Evolutionary conservation across 2,888 invertebrate species (phyloP), one percentile per base, ranked within the genome.

Genomic region (Listrodromus nycthemerus): DNA sequence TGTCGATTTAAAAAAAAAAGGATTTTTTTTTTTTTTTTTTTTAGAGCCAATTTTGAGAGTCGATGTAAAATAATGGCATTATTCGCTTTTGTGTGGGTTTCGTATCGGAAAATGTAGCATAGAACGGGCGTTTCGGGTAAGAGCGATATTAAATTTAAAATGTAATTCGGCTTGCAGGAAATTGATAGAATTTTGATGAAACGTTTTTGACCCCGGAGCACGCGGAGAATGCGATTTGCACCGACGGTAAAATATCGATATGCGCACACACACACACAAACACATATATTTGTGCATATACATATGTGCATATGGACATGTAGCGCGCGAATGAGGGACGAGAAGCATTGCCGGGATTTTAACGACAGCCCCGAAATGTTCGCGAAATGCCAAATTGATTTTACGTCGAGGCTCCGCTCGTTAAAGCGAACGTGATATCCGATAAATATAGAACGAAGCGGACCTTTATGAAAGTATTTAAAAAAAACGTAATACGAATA

Each of bases 161-260:
- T 48, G 48, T 50, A 48, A 50, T 45, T 67, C 48, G 8, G 16
- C 50, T 45, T n/a, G 27, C 48, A 67, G 67, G 27, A 50, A 50
- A 48, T 67, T 67, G 48, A 67, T 67, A 67, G 67, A 67, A 67
- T 67, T 48, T 67, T 48, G 67, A 50, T 67, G 67, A 48, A 67
- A 48, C 48, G 24, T 24, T 48, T 16, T 67, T 67, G 45, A 48
- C 27, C 48, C 24, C 37, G 67, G 67, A 48, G 24, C n/a, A 27
- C 48, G 24, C 16, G n/a, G 16, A 27, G 48, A 27, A 45, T 50
- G 7, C 48, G 8, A 48, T 24, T 8, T 48, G 7, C 48, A 8
- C n/a, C 48, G 48, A n/a, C n/a, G n/a, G 24, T n/a, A 48, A 67
- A 27, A 27, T 50, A 27, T 67, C 27, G 30, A 61, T 61, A n/a